Percentiles rank a stretch among this genome's conserved stretches.
Conservation (phyloP, 1,140 invertebrate species). For the Drosophila nannoptera region DNA sequence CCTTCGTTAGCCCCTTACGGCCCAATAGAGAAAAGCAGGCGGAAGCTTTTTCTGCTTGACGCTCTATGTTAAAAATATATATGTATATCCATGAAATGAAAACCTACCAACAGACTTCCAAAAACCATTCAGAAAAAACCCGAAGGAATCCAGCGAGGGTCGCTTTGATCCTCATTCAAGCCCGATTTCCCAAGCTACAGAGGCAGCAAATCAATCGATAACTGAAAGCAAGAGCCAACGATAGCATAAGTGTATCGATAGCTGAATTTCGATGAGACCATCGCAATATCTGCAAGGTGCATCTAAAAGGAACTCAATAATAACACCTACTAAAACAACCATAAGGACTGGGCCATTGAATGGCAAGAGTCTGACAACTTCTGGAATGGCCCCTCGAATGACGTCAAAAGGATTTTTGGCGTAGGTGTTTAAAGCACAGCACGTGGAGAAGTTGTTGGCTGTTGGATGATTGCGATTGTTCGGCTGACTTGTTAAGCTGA, state of each 20-base stretch:
- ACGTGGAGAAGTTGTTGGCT: slow-evolving; percentile 32
- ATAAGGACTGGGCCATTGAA: no score
- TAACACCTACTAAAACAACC: no score
- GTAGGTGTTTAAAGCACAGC: slow-evolving; percentile 53
- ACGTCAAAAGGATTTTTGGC: slow-evolving; percentile 69
- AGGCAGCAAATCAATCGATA: neutral
- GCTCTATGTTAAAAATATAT: slow-evolving; percentile 48
- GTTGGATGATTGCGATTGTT: slow-evolving; percentile 14
- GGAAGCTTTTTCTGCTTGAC: slow-evolving; percentile 29
- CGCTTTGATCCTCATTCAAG: neutral
- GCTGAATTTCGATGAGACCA: neutral
- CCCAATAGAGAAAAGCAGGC: slow-evolving; percentile 47
- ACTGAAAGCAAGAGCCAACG: neutral
- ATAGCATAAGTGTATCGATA: neutral
- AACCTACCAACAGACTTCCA: slow-evolving; percentile 15
- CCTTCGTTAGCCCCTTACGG: slow-evolving; percentile 70
- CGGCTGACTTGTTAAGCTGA: slow-evolving; percentile 18
- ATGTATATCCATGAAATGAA: slow-evolving; percentile 32
- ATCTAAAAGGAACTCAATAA: no score
- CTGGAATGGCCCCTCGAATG: slow-evolving; percentile 36
- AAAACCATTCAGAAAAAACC: slow-evolving; percentile 2
- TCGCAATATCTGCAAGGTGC: no score
- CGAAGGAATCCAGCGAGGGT: slow-evolving; percentile 8
- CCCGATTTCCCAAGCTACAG: neutral
- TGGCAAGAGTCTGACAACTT: neutral